phyloP scores from a whole-genome alignment of 1,140 invertebrate species.

The Drosophila eugracilis region DNA sequence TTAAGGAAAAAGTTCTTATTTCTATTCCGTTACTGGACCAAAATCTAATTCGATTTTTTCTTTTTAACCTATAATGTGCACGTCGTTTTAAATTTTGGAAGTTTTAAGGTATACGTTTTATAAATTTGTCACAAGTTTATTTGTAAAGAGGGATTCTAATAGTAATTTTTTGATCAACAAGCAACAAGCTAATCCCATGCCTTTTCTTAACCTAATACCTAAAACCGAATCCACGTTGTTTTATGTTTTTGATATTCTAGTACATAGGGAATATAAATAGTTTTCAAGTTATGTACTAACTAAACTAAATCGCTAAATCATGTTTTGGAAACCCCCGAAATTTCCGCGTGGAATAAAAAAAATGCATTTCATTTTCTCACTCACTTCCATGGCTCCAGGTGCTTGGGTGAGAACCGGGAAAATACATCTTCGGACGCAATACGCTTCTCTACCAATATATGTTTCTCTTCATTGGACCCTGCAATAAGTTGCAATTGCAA shows the following conservation, averaged over 20 bases:
- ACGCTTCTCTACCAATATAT: slow-evolving; percentile 48
- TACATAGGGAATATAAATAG: neutral
- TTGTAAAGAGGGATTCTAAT: neutral
- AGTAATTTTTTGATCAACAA: no score
- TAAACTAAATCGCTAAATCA: neutral
- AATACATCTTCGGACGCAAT: slow-evolving; percentile 67
- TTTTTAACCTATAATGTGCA: no score
- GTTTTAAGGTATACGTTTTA: no score
- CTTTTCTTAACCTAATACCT: no score
- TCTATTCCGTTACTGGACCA: no score
- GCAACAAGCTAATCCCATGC: no score
- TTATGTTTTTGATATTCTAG: neutral
- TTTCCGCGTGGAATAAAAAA: neutral
- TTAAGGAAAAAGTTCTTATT: no score
- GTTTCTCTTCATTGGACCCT: slow-evolving; percentile 67
- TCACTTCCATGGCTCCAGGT: slow-evolving; percentile 75
- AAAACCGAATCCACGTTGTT: neutral
- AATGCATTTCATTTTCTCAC: no score
- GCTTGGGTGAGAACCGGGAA: slow-evolving; percentile 58
- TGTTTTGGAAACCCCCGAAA: neutral
- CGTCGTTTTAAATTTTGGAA: no score
- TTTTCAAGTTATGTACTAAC: neutral
- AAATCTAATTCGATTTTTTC: no score
- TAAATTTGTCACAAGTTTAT: no score
- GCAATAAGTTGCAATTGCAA: slow-evolving; percentile 4